Conservation (phyloP, 2,797 vertebrate genomes). For the Ispidina picta region DNA sequence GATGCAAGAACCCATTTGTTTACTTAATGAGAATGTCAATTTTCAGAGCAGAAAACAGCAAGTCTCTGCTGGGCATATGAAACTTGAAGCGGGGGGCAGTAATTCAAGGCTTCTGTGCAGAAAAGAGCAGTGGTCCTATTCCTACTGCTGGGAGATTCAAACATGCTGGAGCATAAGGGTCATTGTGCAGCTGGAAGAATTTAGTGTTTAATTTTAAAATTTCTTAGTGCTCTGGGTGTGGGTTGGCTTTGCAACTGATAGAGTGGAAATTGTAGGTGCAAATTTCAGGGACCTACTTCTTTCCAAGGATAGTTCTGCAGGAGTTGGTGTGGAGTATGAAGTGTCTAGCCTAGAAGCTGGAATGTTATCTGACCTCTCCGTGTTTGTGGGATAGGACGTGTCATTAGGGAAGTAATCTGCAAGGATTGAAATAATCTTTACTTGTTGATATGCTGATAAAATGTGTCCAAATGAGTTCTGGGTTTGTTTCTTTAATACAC, state of each 20-base stretch:
- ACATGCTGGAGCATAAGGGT: not conserved
- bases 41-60: slow-evolving; percentile 21
- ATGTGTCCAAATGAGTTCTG: not conserved
- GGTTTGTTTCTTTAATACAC: not conserved
- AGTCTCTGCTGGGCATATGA: not conserved
- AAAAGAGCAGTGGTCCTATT: not conserved
- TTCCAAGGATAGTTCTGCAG: not conserved
- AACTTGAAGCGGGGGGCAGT: not conserved
- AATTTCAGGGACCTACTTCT: not conserved
- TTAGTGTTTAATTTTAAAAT: not conserved
- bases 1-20: not conserved
- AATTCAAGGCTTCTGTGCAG: not conserved
- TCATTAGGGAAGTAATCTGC: slow-evolving; percentile 1
- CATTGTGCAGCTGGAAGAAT: not conserved
- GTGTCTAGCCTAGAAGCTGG: not conserved
- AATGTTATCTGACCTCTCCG: not conserved
- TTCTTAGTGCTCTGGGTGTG: not conserved
- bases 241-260: not conserved
- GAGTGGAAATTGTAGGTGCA: not conserved
- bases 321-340: not conserved
- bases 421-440: slow-evolving; percentile 4
- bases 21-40: slow-evolving; percentile 1
- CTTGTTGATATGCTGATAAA: not conserved
- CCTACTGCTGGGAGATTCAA: not conserved
- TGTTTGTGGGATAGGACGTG: not conserved